A percentile compares a stretch with the other conserved stretches of the same genome.
Conservation (phyloP, 2,888 invertebrate species). For the Dione vanillae region DNA sequence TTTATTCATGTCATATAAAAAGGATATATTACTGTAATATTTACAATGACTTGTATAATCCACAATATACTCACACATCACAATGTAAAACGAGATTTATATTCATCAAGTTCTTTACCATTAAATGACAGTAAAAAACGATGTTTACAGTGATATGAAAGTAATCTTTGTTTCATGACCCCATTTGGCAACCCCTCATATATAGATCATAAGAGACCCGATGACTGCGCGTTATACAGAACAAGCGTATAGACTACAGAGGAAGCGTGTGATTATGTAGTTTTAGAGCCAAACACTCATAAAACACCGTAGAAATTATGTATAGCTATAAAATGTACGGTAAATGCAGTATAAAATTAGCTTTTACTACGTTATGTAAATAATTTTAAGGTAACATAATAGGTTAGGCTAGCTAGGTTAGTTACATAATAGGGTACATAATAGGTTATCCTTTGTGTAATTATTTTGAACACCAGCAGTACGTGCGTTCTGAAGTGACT, state of each 20-base stretch:
- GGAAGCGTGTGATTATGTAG: slow-evolving; percentile 20
- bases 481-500: no score
- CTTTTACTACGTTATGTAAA: slow-evolving; percentile 5
- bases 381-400: not conserved
- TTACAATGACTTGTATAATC: no score
- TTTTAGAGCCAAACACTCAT: slow-evolving; percentile 3
- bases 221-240: slow-evolving; percentile 61
- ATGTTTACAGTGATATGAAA: slow-evolving; percentile 5
- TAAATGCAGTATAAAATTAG: not conserved
- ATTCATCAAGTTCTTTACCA: slow-evolving; percentile 6
- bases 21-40: no score
- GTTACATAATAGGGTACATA: not conserved
- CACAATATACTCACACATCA: not conserved
- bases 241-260: slow-evolving; percentile 49
- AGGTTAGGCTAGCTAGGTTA: no score
- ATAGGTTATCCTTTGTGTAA: not conserved
- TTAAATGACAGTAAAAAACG: slow-evolving; percentile 4
- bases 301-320: slow-evolving; percentile 14
- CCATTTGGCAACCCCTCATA: slow-evolving; percentile 69
- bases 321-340: slow-evolving; percentile 5
- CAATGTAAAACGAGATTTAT: slow-evolving; percentile 3
- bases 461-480: not conserved
- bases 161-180: slow-evolving; percentile 68
- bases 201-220: slow-evolving; percentile 61
- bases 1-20: no score